Conservation (phyloP, 2,888 invertebrate species). For the Pristionchus mayeri region DNA sequence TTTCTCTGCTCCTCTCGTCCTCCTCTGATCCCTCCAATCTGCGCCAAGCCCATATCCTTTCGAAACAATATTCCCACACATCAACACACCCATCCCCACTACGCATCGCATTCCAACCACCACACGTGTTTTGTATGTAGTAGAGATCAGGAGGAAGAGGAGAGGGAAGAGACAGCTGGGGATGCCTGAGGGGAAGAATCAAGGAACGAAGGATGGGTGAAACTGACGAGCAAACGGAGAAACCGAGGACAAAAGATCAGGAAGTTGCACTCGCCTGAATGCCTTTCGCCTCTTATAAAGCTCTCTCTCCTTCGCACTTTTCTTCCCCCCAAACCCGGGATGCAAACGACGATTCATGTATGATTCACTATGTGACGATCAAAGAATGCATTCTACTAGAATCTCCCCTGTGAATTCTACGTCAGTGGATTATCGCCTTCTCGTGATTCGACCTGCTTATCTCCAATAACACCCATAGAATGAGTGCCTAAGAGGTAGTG, state of each 20-base stretch:
- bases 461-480: too few species aligned
- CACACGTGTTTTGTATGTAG: not conserved
- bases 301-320: not conserved
- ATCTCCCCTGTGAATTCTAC: too few species aligned
- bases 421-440: too few species aligned
- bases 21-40: not conserved
- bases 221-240: not conserved
- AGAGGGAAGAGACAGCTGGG: not conserved
- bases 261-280: not conserved
- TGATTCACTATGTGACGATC: too few species aligned
- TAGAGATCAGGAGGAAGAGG: not conserved
- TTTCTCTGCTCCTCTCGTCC: not conserved
- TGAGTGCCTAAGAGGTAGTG: too few species aligned
- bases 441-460: too few species aligned
- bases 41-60: not conserved
- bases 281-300: not conserved
- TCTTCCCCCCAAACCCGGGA: not conserved
- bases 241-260: conserved; percentile 18
- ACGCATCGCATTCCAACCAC: too few species aligned
- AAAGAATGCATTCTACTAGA: too few species aligned
- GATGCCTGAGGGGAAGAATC: not conserved
- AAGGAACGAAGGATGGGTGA: not conserved
- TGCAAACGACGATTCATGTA: too few species aligned
- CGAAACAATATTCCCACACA: not conserved
- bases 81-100: not conserved